phyloP scores from a whole-genome alignment of 2,797 vertebrate genomes.

The Allobates femoralis region DNA sequence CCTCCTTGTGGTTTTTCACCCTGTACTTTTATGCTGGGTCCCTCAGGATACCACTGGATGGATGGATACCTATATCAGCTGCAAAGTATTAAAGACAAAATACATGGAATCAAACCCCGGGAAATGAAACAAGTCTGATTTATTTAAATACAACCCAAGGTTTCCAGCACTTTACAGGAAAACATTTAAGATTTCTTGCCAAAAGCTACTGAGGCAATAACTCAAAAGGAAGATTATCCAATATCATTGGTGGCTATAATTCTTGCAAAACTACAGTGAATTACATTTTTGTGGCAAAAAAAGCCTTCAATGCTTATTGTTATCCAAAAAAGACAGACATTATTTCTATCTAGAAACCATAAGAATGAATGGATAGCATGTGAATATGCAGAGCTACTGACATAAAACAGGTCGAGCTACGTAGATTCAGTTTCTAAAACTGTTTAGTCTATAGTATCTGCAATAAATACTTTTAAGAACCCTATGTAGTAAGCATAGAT shows the following conservation, averaged over 20 bases:
- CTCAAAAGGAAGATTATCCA: neutral
- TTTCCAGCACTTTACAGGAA: slow-evolving; percentile 31
- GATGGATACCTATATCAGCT: slow-evolving; percentile 71
- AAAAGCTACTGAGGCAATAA: slow-evolving; percentile 46
- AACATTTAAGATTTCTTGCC: slow-evolving; percentile 25
- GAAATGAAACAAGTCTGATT: slow-evolving; percentile 52
- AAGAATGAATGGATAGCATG: no score
- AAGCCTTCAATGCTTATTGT: neutral
- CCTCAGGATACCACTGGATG: slow-evolving; percentile 74
- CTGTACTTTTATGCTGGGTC: slow-evolving; percentile 66
- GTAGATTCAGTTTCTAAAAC: no score
- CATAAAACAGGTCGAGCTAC: no score
- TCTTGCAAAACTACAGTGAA: neutral
- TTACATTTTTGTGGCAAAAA: slow-evolving; percentile 2
- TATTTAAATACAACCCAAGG: slow-evolving; percentile 24
- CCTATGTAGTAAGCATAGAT: no score
- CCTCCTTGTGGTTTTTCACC: slow-evolving; percentile 35
- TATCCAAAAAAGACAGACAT: no score
- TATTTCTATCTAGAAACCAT: no score
- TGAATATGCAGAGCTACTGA: no score
- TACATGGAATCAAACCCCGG: slow-evolving; percentile 38
- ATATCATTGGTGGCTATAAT: slow-evolving; percentile 12
- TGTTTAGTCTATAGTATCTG: no score
- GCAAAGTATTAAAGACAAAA: slow-evolving; percentile 47
- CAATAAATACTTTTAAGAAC: no score